Evolutionary conservation across 1,140 invertebrate genomes (phyloP).

Genomic region (Antheraea pernyi): DNA sequence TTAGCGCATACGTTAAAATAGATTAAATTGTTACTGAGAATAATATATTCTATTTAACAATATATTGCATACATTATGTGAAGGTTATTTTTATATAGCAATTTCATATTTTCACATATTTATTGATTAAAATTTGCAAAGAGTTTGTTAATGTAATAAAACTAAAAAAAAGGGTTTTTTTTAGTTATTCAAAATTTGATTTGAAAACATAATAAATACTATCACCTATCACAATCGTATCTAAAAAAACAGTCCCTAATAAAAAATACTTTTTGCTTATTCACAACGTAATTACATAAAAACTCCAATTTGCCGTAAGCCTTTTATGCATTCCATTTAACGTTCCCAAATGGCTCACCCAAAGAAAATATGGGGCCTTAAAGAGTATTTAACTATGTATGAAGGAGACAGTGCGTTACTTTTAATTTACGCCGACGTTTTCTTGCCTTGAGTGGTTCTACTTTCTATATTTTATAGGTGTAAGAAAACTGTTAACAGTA

Average conservation of each 20-base stretch:
- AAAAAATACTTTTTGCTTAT: conserved; percentile 40
- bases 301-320: conserved; percentile 51
- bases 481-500: conserved; percentile 35
- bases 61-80: no score
- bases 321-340: conserved; percentile 57
- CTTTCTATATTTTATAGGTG: conserved; percentile 53
- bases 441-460: conserved; percentile 45
- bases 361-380: conserved; percentile 62
- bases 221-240: neutral
- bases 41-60: no score
- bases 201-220: no score
- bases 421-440: conserved; percentile 64
- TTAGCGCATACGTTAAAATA: no score
- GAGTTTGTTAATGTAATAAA: no score
- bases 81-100: no score
- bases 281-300: conserved; percentile 53
- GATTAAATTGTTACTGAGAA: no score
- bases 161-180: no score
- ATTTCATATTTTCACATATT: no score
- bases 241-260: neutral
- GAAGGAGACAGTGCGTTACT: conserved; percentile 67
- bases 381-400: conserved; percentile 72
- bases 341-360: conserved; percentile 44
- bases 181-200: no score
- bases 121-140: no score